Evolutionary conservation across 2,888 invertebrate genomes (phyloP).

Genomic region (Ecliptopera silaceata): DNA sequence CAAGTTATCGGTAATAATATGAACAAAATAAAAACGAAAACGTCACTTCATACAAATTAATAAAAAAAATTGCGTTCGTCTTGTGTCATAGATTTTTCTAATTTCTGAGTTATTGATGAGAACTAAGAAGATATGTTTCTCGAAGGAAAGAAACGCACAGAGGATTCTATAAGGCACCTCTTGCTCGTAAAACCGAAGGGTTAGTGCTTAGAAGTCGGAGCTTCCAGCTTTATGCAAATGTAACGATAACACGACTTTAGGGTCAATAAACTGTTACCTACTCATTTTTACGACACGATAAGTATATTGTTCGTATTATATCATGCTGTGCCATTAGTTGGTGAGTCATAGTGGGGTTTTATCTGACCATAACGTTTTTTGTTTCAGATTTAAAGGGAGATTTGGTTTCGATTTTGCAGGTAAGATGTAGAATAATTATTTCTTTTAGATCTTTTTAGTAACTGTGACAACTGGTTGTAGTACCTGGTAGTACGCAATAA

Average conservation of each 20-base stretch:
- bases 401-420: constrained; percentile 21
- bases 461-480: no score
- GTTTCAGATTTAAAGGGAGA: constrained; percentile 59
- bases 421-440: neutral
- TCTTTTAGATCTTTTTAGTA: no score
- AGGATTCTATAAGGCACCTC: constrained; percentile 46
- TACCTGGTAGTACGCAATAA: no score
- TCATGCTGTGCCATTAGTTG: constrained; percentile 53
- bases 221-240: constrained; percentile 74
- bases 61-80: no score
- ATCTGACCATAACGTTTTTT: constrained; percentile 51
- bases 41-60: no score
- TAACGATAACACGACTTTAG: constrained; percentile 78
- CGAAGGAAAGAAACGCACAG: constrained; percentile 46
- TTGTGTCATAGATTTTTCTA: no score
- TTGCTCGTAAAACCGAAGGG: constrained; percentile 70
- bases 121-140: constrained; percentile 46
- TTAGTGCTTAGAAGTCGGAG: constrained; percentile 58
- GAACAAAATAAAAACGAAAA: constrained; percentile 26
- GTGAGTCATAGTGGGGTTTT: constrained; percentile 51
- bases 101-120: no score
- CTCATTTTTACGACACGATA: constrained; percentile 77
- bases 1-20: no score
- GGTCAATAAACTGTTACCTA: constrained; percentile 79
- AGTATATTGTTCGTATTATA: constrained; percentile 71